Evolutionary conservation across 2,888 invertebrate species (phyloP).

Genomic region (Catonia carolina): DNA sequence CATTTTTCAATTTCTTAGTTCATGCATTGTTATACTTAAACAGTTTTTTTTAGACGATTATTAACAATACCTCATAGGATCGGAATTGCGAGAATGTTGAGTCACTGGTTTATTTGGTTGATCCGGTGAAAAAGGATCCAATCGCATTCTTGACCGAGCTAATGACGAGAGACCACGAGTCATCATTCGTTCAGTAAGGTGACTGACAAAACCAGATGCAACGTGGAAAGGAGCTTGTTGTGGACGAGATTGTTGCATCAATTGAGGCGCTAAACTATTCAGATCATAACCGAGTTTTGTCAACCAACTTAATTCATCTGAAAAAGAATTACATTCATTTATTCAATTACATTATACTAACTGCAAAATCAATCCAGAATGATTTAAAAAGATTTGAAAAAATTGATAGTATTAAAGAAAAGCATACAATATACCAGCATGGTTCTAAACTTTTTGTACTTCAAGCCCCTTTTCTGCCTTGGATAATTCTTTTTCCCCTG

Average conservation of each 20-base stretch:
- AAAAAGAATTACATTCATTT: slow-evolving; percentile 37
- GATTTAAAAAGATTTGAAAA: no score
- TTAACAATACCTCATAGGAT: slow-evolving; percentile 16
- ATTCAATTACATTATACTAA: no score
- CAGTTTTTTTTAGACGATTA: no score
- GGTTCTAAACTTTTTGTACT: neutral
- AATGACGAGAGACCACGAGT: slow-evolving; percentile 47
- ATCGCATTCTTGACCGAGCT: slow-evolving; percentile 31
- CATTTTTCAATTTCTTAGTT: no score
- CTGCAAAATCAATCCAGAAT: neutral
- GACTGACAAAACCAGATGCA: slow-evolving; percentile 70
- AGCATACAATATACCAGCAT: no score
- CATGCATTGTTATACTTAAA: no score
- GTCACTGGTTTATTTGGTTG: neutral
- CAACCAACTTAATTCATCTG: slow-evolving; percentile 84
- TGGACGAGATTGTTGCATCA: slow-evolving; percentile 60
- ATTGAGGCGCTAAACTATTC: slow-evolving; percentile 77
- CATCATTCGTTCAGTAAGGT: slow-evolving; percentile 70
- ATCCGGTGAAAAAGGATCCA: slow-evolving; percentile 28
- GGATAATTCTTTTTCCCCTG: no score
- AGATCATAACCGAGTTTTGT: slow-evolving; percentile 77
- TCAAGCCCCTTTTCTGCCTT: no score
- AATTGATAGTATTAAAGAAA: no score
- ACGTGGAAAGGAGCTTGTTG: slow-evolving; percentile 50
- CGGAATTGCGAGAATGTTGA: neutral